Evolutionary conservation across 2,888 invertebrate genomes (phyloP).

Genomic region (Polyploca ridens): DNA sequence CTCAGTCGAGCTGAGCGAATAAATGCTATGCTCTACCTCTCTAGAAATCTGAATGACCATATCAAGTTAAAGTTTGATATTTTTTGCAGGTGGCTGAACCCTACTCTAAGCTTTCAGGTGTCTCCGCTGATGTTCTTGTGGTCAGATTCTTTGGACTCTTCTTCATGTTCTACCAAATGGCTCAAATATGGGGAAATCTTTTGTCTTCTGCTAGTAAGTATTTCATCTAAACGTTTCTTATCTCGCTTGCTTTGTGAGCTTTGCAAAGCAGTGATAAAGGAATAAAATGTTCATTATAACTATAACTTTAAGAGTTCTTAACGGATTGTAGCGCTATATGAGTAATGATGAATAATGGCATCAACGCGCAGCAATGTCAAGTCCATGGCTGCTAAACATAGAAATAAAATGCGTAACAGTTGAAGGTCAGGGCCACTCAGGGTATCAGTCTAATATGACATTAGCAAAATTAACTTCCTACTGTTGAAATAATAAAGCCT

Average conservation of each 20-base stretch:
- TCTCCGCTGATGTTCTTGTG: conserved; percentile 90
- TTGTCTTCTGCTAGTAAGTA: conserved; percentile 92
- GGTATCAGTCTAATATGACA: conserved; percentile 3
- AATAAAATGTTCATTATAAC: too few relatives aligned
- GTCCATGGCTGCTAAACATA: not conserved
- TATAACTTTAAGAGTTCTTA: too few relatives aligned
- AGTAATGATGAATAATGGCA: too few relatives aligned
- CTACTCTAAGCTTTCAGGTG: conserved; percentile 89
- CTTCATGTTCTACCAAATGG: conserved; percentile 98
- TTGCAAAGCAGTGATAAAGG: too few relatives aligned
- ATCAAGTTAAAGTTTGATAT: conserved; percentile 9
- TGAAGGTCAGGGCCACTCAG: not conserved
- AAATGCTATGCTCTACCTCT: too few relatives aligned
- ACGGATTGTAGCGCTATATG: too few relatives aligned
- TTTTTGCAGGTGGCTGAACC: conserved; percentile 86
- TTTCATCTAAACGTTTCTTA: not conserved
- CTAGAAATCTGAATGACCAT: too few relatives aligned
- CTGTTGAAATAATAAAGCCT: conserved; percentile 4
- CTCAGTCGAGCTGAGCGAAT: too few relatives aligned
- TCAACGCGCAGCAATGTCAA: not conserved
- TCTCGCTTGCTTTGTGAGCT: too few relatives aligned
- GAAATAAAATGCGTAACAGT: not conserved
- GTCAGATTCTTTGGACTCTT: conserved; percentile 97
- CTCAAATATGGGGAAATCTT: conserved; percentile 97
- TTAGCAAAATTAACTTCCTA: not conserved